Evolutionary conservation across 2,113 vertebrate species (phyloP).

Genomic region (Atherinomorus stipes): DNA sequence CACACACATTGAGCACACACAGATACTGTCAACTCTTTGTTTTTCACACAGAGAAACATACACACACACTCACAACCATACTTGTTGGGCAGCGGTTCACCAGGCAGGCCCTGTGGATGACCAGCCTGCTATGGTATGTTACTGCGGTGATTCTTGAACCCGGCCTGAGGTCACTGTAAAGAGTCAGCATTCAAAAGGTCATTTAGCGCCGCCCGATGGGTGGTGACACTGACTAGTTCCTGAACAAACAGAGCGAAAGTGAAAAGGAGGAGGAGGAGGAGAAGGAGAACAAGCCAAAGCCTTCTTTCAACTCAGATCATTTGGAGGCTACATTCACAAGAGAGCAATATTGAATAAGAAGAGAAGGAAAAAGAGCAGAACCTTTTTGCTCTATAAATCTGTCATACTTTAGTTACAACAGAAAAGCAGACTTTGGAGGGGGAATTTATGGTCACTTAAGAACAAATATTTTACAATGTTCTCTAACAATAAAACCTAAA

Average conservation of each 20-base stretch:
- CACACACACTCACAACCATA: constrained; percentile 36
- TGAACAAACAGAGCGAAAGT: constrained; percentile 18
- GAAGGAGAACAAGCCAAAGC: constrained; percentile 7
- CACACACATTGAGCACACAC: constrained; percentile 19
- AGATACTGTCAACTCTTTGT: background rate
- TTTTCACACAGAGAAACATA: background rate
- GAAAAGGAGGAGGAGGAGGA: too few relatives aligned
- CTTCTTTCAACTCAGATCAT: background rate
- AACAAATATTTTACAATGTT: too few relatives aligned
- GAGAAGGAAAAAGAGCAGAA: background rate
- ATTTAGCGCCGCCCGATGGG: constrained; percentile 8
- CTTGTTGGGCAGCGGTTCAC: constrained; percentile 62
- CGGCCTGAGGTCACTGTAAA: constrained; percentile 60
- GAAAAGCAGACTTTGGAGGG: background rate
- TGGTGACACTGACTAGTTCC: background rate
- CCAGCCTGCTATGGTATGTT: constrained; percentile 26
- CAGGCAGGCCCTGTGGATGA: constrained; percentile 50
- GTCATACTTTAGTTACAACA: background rate
- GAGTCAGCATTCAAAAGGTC: constrained; percentile 63
- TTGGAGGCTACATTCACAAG: constrained; percentile 18
- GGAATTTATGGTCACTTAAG: constrained; percentile 8
- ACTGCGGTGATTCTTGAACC: constrained; percentile 58
- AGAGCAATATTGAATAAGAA: background rate
- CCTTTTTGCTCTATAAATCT: background rate
- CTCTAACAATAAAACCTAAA: too few relatives aligned